Base-by-base conservation (phyloP, 2,888 invertebrate species). In the Caenorhabditis doughertyi region DNA sequence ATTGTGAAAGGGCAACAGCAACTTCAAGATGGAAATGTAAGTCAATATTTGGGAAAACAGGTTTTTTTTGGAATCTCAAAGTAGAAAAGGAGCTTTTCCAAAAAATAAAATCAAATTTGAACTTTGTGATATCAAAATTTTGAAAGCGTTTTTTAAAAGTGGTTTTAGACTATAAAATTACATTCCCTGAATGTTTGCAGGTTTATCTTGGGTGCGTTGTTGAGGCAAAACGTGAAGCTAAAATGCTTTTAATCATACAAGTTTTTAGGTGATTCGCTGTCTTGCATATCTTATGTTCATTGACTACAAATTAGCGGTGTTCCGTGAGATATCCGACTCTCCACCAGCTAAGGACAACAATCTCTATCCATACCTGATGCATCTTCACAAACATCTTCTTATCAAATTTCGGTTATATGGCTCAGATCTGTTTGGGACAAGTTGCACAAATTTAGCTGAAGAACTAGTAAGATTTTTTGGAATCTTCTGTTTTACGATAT, bases 11-110 rank as follows among this genome's bases (percentile, higher is more conserved):
- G 65, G 2, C 76, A 81, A 23, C 53, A 76, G 18, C 68, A 76
- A 21, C 16, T 81, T 1, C 58, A 71, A 23, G 58, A 71, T 27
- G 81, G 81, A 67, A 81, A 81, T 72, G 81, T 81, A n/a, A n/a
- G n/a, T n/a, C n/a, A n/a, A n/a, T n/a, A n/a, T n/a, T n/a, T n/a
- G n/a, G n/a, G n/a, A n/a, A n/a, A n/a, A n/a, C n/a, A 60, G 73
- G 32, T 49, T 23, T 13, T n/a, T 58, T 60, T 32, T 27, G 18
- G 21, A n/a, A n/a, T n/a, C n/a, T n/a, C n/a, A n/a, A n/a, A n/a
- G n/a, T n/a, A 35, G 35, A 35, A 35, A 35, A 35, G 7, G 44
- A 39, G 39, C 32, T 32, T 32, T 32, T n/a, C n/a, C n/a, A n/a
- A n/a, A n/a, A n/a, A n/a, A n/a, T n/a, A n/a, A n/a, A n/a, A n/a